phyloP scores from a whole-genome alignment of 1,140 invertebrate species.

The Cotesia typhae region DNA sequence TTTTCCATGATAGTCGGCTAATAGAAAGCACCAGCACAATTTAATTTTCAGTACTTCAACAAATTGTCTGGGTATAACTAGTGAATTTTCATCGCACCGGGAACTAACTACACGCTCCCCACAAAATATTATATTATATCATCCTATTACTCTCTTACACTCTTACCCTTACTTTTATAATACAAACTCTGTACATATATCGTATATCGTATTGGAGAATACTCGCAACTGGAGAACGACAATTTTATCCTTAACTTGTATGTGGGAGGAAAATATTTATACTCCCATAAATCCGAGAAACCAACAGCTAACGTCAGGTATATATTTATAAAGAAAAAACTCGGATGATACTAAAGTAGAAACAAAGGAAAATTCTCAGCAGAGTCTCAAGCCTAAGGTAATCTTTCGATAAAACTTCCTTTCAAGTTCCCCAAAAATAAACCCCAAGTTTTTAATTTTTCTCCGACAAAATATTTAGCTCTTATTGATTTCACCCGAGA shows the following conservation, averaged over 20 bases:
- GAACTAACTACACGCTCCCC: background rate
- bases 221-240: background rate
- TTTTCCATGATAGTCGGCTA: conserved; percentile 1
- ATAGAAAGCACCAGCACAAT: conserved; percentile 8
- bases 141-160: no score
- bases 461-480: conserved; percentile 2
- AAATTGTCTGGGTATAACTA: conserved; percentile 8
- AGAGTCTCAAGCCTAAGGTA: background rate
- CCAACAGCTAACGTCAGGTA: conserved; percentile 1
- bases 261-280: conserved; percentile 1
- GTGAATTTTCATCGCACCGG: background rate
- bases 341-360: conserved; percentile 1
- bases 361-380: conserved; percentile 7
- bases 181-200: no score
- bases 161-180: no score
- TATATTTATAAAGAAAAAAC: background rate
- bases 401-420: conserved; percentile 17
- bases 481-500: background rate
- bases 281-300: conserved; percentile 7
- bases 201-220: background rate
- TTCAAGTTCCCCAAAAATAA: background rate
- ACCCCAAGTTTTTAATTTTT: background rate
- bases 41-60: background rate
- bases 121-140: no score
- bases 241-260: background rate